Base-by-base conservation (phyloP, 1,140 invertebrate species). In the Magallana gigas region DNA sequence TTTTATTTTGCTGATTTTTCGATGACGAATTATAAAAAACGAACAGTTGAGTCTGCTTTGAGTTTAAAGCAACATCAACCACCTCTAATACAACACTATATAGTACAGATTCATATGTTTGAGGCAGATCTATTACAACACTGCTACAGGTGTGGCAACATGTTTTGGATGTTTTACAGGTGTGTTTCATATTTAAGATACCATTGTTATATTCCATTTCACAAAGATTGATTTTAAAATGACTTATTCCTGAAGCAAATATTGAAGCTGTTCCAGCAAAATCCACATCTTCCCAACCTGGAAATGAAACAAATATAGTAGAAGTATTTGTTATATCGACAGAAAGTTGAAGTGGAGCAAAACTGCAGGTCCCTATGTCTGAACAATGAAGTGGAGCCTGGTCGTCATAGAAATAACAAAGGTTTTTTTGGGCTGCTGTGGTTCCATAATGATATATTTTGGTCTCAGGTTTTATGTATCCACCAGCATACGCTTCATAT, bases 31-130 rank as follows among this genome's bases (percentile, higher is more conserved):
- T 89, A 76, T 80, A 87, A 29, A 91, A 60, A 3, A 90, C 82
- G 14, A 91, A 90, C 57, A 87, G 48, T 12, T 89, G 81, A 1
- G 85, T 88, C n/a, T 88, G 84, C 29, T 57, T 58, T 6, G 84
- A 57, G 59, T 91, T 91, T 7, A 85, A 84, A 12, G 90, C 89
- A 7, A 59, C 36, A 60, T 91, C 90, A 14, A 88, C 85, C 11
- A 91, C 90, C n/a, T 90, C 87, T 84, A 90, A 59, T 2, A 90
- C 59, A 8, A 90, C 16, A 23, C 80, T 85, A 85, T 90, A 91
- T 16, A 91, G 36, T 1, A 60, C 62, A 14, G 88, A 62, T 23
- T 82, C 18, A 56, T 48, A 57, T 18, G 57, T n/a, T 14, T 80
- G 57, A 7, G 85, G 85, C 18, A 86, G 29, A 23, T 57, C 8